phyloP scores from a whole-genome alignment of 2,797 vertebrate genomes.

The Chelon labrosus region DNA sequence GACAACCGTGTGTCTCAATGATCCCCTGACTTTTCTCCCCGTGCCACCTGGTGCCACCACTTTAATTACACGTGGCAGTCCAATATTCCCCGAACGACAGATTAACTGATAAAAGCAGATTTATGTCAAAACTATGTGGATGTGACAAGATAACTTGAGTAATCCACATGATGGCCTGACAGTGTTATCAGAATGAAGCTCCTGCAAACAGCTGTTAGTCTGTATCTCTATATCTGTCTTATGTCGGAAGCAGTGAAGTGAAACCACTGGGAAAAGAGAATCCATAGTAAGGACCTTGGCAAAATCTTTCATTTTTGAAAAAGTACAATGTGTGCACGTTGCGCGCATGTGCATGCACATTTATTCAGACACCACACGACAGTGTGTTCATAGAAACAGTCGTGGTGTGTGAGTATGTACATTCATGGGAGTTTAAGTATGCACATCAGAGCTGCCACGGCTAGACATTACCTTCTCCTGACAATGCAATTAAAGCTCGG shows the following conservation, averaged over 20 bases:
- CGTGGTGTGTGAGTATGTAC: slow-evolving; percentile 40
- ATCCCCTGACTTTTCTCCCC: neutral
- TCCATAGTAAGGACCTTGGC: slow-evolving; percentile 57
- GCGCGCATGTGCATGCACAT: slow-evolving; percentile 6
- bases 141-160: slow-evolving; percentile 35
- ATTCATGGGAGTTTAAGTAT: slow-evolving; percentile 57
- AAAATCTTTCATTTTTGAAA: slow-evolving; percentile 63
- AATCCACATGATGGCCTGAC: slow-evolving; percentile 40
- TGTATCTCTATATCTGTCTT: slow-evolving; percentile 37
- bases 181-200: slow-evolving; percentile 39
- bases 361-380: slow-evolving; percentile 35
- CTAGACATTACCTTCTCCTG: slow-evolving; percentile 74
- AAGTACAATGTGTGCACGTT: slow-evolving; percentile 14
- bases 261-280: slow-evolving; percentile 55
- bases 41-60: neutral
- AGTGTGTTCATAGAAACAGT: slow-evolving; percentile 40
- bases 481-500: slow-evolving; percentile 84
- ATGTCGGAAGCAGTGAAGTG: slow-evolving; percentile 49
- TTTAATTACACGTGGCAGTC: slow-evolving; percentile 13
- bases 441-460: slow-evolving; percentile 63
- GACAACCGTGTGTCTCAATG: neutral
- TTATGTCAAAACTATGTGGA: slow-evolving; percentile 25
- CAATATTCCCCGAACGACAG: slow-evolving; percentile 6
- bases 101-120: slow-evolving; percentile 31
- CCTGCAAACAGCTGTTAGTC: slow-evolving; percentile 40